Percentiles rank a stretch among this genome's conserved stretches.
phyloP scores from a whole-genome alignment of 2,888 invertebrate genomes.

The Protonemura montana region DNA sequence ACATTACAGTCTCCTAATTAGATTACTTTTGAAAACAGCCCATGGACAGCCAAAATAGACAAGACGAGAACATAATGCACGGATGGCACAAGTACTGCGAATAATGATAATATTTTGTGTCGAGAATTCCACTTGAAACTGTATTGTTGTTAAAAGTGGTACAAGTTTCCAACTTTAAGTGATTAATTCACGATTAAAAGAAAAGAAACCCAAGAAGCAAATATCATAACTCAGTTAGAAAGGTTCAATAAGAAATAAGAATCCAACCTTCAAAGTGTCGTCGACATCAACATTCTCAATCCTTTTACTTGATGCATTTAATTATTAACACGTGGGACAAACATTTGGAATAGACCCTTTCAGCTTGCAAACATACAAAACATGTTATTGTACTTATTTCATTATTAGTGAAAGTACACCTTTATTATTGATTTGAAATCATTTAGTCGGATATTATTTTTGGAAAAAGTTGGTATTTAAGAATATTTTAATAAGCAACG shows the following conservation, averaged over 20 bases:
- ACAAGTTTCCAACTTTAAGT: neutral
- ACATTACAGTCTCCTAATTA: no score
- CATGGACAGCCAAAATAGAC: no score
- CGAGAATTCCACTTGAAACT: no score
- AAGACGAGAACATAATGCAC: no score
- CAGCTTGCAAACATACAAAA: neutral
- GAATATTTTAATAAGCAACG: neutral
- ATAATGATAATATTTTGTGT: no score
- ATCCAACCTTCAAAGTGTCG: neutral
- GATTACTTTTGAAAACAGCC: no score
- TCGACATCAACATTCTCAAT: neutral
- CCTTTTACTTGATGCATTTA: neutral
- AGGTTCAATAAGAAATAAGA: neutral
- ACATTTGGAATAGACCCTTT: neutral
- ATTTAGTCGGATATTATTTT: neutral
- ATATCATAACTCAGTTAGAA: neutral
- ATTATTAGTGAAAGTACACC: neutral
- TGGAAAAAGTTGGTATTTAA: neutral
- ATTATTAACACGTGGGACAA: neutral
- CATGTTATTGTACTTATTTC: neutral
- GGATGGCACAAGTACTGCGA: no score
- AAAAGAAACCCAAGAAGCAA: neutral
- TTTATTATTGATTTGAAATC: neutral
- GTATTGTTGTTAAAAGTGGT: neutral
- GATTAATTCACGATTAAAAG: neutral